Percentiles rank a stretch among this genome's conserved stretches.
phyloP scores from a whole-genome alignment of 2,113 vertebrate species.

The Prolemur simus region DNA sequence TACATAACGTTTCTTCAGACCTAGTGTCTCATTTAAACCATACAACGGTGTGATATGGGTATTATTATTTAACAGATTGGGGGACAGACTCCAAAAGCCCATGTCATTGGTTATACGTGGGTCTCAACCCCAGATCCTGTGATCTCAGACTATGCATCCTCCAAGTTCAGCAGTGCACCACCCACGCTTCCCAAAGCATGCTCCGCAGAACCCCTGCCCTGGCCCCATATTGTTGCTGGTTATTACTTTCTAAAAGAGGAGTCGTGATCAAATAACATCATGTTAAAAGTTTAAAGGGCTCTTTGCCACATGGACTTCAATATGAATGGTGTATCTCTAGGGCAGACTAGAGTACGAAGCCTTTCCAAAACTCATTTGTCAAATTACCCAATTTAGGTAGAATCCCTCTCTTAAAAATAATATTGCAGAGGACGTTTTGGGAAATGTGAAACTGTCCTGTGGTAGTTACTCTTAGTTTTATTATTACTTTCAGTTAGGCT shows the following conservation, averaged over 20 bases:
- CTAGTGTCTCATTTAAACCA: neutral
- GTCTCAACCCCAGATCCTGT: neutral
- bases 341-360: neutral
- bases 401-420: neutral
- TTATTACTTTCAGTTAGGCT: neutral
- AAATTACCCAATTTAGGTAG: slow-evolving; percentile 3
- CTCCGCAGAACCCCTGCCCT: neutral
- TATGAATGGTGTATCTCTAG: neutral
- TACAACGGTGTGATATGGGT: neutral
- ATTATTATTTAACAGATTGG: neutral
- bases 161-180: neutral
- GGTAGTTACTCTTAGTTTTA: neutral
- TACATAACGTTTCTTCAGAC: neutral
- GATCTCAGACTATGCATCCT: neutral
- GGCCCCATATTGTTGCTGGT: neutral
- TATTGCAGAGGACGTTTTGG: neutral
- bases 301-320: neutral
- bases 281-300: neutral
- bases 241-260: neutral
- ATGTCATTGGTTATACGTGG: neutral
- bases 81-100: neutral
- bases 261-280: neutral
- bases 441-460: neutral
- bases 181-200: neutral
- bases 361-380: slow-evolving; percentile 21